Conservation (phyloP, 2,888 invertebrate genomes). For the Formica aserva region DNA sequence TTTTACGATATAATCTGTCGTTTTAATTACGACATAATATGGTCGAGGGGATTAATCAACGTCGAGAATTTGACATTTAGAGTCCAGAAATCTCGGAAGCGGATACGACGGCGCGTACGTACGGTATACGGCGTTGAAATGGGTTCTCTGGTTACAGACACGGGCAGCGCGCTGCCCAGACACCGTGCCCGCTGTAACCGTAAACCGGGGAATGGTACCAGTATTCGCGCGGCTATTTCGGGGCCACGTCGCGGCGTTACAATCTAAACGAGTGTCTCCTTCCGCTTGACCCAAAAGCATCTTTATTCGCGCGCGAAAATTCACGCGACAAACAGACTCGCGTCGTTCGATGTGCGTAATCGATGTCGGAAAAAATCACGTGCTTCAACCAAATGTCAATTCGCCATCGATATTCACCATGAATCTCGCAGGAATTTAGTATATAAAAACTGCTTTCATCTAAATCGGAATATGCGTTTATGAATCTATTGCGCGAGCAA, state of each 20-base stretch:
- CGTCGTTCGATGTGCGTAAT: background rate
- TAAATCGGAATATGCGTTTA: slow-evolving; percentile 57
- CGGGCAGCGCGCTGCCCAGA: slow-evolving; percentile 75
- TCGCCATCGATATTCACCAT: background rate
- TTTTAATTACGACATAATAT: slow-evolving; percentile 24
- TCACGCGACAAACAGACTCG: background rate
- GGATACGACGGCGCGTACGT: slow-evolving; percentile 60
- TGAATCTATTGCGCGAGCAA: background rate
- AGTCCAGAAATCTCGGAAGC: slow-evolving; percentile 70
- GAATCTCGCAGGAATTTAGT: background rate
- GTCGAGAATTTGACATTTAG: slow-evolving; percentile 55
- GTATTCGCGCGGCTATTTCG: slow-evolving; percentile 76
- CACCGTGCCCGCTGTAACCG: slow-evolving; percentile 77
- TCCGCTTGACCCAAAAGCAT: slow-evolving; percentile 71
- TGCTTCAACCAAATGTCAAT: background rate
- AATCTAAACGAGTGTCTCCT: slow-evolving; percentile 73
- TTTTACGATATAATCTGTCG: background rate
- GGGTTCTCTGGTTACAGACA: slow-evolving; percentile 78
- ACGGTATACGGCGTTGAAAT: slow-evolving; percentile 69
- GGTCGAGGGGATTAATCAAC: slow-evolving; percentile 36
- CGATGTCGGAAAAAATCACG: background rate
- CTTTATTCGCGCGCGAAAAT: slow-evolving; percentile 65
- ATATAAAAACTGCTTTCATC: slow-evolving; percentile 59
- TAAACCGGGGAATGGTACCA: slow-evolving; percentile 76
- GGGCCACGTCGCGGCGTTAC: slow-evolving; percentile 70